Evolutionary conservation across 2,113 vertebrate species (phyloP), one percentile per base, ranked within the genome.

Genomic region (Lichenostomus cassidix): DNA sequence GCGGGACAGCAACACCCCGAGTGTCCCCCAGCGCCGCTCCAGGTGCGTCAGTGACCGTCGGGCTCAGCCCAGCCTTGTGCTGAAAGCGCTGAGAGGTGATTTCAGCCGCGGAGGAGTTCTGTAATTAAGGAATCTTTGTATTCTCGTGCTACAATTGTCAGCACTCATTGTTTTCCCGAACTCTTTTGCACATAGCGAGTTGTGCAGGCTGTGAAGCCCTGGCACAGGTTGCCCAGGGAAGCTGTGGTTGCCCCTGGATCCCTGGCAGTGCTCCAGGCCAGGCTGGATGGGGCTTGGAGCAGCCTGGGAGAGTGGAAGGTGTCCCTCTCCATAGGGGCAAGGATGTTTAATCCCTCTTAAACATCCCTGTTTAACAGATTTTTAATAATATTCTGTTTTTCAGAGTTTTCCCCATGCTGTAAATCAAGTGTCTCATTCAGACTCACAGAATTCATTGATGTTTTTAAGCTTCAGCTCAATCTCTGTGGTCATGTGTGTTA

Each of bases 21-120:
- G 5, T 7, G 9, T 12, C 44, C 15, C 12, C 70, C 80, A 20
- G 67, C 22, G 19, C 42, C 8, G 44, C 87, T 7, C 19, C 33
- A 44, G 97, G 98, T 98, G 95, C 19, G 97, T 94, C 85, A 5
- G 58, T 28, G 7, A 4, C 21, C 8, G 7, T 1, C 35, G 52
- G 4, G 11, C 2, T 24, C 44, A 0, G 83, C 9, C 11, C 12
- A 0, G 12, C 16, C 4, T 2, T 8, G 29, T 21, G 59, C 39
- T 15, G 11, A 7, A 14, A 15, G 2, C 14, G 1, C 39, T 4
- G 10, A 2, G 50, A 5, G 0, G n/a, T 3, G 27, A 7, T 27
- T 33, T 8, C 39, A 15, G 53, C 22, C 67, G 0, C 1, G 0
- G 5, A 4, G 12, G 8, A 7, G 39, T 1, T 28, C 3, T 18